Conservation (phyloP, 2,888 invertebrate species). For the Drosophila bunnanda region DNA sequence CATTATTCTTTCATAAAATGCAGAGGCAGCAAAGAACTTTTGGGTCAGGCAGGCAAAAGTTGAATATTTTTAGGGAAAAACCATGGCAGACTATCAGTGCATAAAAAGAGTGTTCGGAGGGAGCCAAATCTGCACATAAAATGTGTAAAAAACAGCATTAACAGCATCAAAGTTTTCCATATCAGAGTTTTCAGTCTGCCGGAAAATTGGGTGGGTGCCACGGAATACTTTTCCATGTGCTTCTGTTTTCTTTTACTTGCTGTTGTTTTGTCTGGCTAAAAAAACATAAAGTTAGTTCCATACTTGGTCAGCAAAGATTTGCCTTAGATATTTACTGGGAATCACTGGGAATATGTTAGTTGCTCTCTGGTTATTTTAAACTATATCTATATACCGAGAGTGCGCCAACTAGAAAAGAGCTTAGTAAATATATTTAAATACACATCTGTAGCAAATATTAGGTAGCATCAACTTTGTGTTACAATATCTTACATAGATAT, state of each 20-base stretch:
- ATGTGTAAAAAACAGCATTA: constrained; percentile 6
- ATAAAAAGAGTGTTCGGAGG: constrained; percentile 11
- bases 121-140: constrained; percentile 29
- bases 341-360: not conserved
- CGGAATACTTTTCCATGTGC: constrained; percentile 3
- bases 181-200: constrained; percentile 15
- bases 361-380: not conserved
- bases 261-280: constrained; percentile 19
- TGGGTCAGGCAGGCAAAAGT: constrained; percentile 20
- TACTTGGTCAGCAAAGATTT: constrained; percentile 22
- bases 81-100: not conserved
- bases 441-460: not conserved
- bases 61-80: constrained; percentile 2
- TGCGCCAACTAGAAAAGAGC: not conserved
- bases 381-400: not conserved
- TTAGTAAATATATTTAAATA: not conserved
- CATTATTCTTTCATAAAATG: constrained; percentile 15
- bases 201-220: constrained; percentile 2
- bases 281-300: constrained; percentile 32
- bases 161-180: constrained; percentile 22
- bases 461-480: not conserved
- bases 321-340: not conserved
- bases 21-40: constrained; percentile 16
- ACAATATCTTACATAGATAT: not conserved
- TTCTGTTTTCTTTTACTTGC: not conserved